phyloP scores from a whole-genome alignment of 2,113 vertebrate species.

The Aythya baeri region DNA sequence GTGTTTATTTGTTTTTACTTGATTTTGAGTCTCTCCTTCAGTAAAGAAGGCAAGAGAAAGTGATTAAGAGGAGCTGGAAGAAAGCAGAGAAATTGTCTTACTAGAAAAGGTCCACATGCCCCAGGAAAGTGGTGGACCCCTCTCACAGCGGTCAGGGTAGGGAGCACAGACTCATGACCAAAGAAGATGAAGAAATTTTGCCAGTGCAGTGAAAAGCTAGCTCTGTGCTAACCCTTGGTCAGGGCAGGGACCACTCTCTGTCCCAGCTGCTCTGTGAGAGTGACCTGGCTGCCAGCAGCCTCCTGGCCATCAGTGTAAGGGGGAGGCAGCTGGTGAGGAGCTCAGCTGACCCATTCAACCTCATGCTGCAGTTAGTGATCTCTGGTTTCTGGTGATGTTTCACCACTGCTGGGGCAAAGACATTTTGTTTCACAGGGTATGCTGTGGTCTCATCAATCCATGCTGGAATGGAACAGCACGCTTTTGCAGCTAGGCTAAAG shows the following conservation, averaged over 20 bases:
- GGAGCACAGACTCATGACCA: rapidly evolving
- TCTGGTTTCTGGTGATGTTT: not conserved
- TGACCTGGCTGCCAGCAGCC: not conserved
- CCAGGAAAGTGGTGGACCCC: not conserved
- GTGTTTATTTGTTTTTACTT: not conserved
- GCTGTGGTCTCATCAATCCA: not conserved
- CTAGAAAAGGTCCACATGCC: not conserved
- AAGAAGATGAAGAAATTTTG: not conserved
- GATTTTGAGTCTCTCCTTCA: not conserved
- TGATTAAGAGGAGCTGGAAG: not conserved
- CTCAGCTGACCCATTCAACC: not conserved
- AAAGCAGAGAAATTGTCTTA: not conserved
- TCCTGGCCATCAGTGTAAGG: not conserved
- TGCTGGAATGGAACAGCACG: not conserved
- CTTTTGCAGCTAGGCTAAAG: not conserved
- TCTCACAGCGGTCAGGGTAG: not conserved
- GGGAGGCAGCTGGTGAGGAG: not conserved
- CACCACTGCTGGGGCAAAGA: not conserved
- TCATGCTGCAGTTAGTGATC: not conserved
- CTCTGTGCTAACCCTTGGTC: not conserved
- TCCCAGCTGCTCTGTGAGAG: not conserved
- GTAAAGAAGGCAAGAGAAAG: not conserved
- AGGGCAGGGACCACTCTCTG: not conserved
- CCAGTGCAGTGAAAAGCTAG: not conserved
- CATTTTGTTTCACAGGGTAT: not conserved